These are phyloP conservation scores for Meiosimyza platycephala DNA, from an alignment of 2,888 invertebrate species.

Conservation along the genomic window DNA sequence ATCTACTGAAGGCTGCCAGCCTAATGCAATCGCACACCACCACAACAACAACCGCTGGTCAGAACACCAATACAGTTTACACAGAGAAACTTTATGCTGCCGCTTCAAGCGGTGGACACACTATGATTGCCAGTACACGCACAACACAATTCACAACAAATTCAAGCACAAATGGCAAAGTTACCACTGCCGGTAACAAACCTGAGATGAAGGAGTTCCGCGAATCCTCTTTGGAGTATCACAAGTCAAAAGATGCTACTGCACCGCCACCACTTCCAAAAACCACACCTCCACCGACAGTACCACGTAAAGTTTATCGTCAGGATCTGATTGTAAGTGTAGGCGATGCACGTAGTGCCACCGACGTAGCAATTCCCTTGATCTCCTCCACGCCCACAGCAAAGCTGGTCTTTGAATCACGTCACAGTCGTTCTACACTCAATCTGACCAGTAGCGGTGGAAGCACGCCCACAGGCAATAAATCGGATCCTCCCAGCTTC, in stretches of 20 bases:
- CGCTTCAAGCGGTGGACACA: slow-evolving; percentile 42
- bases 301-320: slow-evolving; percentile 65
- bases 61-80: slow-evolving; percentile 49
- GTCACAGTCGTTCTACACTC: slow-evolving; percentile 51
- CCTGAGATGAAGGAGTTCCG: slow-evolving; percentile 44
- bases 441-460: slow-evolving; percentile 48
- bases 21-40: slow-evolving; percentile 52
- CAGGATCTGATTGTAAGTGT: slow-evolving; percentile 66
- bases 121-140: slow-evolving; percentile 51
- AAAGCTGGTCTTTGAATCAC: slow-evolving; percentile 51
- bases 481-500: slow-evolving; percentile 44
- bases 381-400: slow-evolving; percentile 39
- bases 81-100: slow-evolving; percentile 51
- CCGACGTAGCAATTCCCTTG: neutral
- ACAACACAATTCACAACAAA: slow-evolving; percentile 45
- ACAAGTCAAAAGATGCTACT: slow-evolving; percentile 39
- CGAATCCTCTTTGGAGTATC: slow-evolving; percentile 34
- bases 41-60: slow-evolving; percentile 48
- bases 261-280: slow-evolving; percentile 65
- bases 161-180: slow-evolving; percentile 41
- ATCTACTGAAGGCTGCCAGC: slow-evolving; percentile 52
- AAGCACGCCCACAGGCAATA: slow-evolving; percentile 45
- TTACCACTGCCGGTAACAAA: slow-evolving; percentile 42
- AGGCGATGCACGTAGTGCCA: slow-evolving; percentile 56
- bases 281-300: slow-evolving; percentile 65